Conservation (phyloP, 2,888 invertebrate species). For the Morpho helenor region DNA sequence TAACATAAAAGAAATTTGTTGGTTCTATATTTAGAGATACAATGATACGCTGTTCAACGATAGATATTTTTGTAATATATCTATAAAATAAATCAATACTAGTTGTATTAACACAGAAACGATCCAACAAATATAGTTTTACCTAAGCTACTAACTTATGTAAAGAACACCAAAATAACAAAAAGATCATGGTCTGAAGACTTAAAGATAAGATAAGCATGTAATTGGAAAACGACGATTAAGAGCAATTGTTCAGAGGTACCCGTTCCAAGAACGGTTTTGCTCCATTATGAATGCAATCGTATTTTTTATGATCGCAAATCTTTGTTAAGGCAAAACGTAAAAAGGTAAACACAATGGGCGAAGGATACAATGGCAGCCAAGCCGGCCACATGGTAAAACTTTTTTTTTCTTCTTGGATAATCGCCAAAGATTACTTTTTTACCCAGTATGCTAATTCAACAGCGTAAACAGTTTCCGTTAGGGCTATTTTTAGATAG, state of each 20-base stretch:
- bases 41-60: no score
- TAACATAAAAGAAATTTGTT: no score
- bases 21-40: no score
- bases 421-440: conserved; percentile 42
- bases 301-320: conserved; percentile 52
- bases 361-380: conserved; percentile 56
- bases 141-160: no score
- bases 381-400: conserved; percentile 56
- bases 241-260: conserved; percentile 25
- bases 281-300: conserved; percentile 58
- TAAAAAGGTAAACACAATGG: conserved; percentile 68
- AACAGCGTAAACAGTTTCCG: neutral
- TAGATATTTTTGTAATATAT: no score
- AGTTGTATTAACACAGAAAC: no score
- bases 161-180: neutral
- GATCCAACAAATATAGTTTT: no score
- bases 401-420: conserved; percentile 52
- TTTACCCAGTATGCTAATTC: conserved; percentile 4
- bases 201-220: conserved; percentile 9
- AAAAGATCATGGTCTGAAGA: conserved; percentile 6
- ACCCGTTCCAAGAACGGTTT: conserved; percentile 52
- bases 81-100: no score
- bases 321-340: conserved; percentile 56
- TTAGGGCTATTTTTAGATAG: neutral
- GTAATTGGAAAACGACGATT: conserved; percentile 23